Percentiles rank a stretch among this genome's conserved stretches.
Evolutionary conservation across 2,797 vertebrate species (phyloP).

Genomic region (Crypturellus tataupa): DNA sequence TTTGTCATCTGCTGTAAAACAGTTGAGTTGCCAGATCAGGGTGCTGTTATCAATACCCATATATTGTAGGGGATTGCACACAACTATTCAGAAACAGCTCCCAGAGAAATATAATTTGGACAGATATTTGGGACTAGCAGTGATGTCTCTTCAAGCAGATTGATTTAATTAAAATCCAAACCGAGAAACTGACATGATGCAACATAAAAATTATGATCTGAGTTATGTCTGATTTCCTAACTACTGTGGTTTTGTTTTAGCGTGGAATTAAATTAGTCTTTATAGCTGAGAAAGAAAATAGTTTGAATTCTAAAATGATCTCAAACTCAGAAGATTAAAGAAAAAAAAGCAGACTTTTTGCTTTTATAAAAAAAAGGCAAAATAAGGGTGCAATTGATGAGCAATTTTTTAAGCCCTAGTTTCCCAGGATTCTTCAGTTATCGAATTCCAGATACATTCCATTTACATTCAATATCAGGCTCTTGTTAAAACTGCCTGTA

Average conservation of each 20-base stretch:
- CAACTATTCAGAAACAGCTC: not conserved
- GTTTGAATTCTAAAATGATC: not conserved
- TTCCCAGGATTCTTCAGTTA: not conserved
- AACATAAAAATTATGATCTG: not conserved
- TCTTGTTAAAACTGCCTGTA: not conserved
- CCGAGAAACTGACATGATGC: not conserved
- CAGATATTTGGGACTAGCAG: not conserved
- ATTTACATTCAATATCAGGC: not conserved
- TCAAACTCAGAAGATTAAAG: not conserved
- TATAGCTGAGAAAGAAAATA: not conserved
- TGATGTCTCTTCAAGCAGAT: not conserved
- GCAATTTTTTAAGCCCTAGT: not conserved
- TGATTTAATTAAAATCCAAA: not conserved
- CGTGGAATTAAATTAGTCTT: not conserved
- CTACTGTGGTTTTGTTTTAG: not conserved
- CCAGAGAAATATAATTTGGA: not conserved
- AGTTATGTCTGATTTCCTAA: not conserved
- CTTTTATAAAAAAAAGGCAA: not conserved
- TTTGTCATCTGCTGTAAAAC: not conserved
- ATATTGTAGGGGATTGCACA: not conserved
- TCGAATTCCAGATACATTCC: not conserved
- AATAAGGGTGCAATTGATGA: not conserved
- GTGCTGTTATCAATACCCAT: not conserved
- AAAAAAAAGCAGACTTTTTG: not conserved
- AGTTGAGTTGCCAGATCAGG: not conserved